These are phyloP conservation scores for Drosophila fulvimacula DNA, from an alignment of 2,888 invertebrate genomes.

Conservation along the genomic window DNA sequence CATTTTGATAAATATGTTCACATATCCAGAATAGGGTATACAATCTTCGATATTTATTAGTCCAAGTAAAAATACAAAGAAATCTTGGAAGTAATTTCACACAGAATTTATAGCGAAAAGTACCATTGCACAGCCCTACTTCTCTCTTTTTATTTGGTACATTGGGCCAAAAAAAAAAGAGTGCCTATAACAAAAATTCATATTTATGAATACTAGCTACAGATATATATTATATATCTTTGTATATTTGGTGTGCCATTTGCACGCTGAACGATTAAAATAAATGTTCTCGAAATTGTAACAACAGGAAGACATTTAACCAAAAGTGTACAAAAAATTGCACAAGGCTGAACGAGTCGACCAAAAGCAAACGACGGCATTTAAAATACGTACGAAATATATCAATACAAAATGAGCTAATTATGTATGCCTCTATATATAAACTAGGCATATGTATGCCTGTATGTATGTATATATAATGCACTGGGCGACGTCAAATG, in stretches of 20 bases:
- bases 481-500: conserved; percentile 20
- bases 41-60: too few species aligned
- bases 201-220: background rate
- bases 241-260: conserved; percentile 28
- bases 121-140: background rate
- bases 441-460: background rate
- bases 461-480: background rate
- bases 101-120: background rate
- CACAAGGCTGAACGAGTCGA: conserved; percentile 31
- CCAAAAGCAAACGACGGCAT: conserved; percentile 39
- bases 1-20: background rate
- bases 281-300: conserved; percentile 50
- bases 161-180: background rate
- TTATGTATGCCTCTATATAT: conserved; percentile 9
- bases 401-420: conserved; percentile 27
- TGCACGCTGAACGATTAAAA: conserved; percentile 41
- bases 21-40: background rate
- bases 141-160: background rate
- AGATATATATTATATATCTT: conserved; percentile 2
- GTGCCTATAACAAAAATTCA: background rate
- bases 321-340: conserved; percentile 25
- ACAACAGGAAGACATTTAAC: conserved; percentile 54
- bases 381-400: conserved; percentile 32
- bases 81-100: too few species aligned
- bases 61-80: too few species aligned